Conservation (phyloP, 2,888 invertebrate genomes). For the Tillus elongatus region DNA sequence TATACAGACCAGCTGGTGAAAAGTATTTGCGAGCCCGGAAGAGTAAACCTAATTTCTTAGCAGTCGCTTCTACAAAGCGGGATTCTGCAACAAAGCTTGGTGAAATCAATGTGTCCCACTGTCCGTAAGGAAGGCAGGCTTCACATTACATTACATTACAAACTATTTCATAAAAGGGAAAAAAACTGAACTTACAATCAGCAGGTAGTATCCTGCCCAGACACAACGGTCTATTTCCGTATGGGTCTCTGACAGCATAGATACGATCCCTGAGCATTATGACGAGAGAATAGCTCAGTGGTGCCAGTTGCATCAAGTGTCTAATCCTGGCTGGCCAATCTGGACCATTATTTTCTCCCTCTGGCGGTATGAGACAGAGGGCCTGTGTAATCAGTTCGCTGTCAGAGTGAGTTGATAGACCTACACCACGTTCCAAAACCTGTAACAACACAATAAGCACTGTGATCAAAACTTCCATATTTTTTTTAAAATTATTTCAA, state of each 20-base stretch:
- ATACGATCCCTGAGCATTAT: conserved; percentile 90
- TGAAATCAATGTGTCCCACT: too few relatives aligned
- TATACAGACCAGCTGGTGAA: too few relatives aligned
- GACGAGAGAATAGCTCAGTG: conserved; percentile 90
- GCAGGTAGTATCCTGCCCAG: conserved; percentile 82
- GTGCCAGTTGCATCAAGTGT: conserved; percentile 86
- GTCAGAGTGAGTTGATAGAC: conserved; percentile 91
- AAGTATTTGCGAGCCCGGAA: too few relatives aligned
- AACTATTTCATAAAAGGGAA: too few relatives aligned
- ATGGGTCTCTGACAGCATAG: conserved; percentile 93
- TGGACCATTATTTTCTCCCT: conserved; percentile 76
- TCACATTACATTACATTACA: too few relatives aligned
- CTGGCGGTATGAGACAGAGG: conserved; percentile 82
- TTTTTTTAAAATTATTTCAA: background rate
- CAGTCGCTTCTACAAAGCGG: too few relatives aligned
- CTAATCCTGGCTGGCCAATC: conserved; percentile 90
- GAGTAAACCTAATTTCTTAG: too few relatives aligned
- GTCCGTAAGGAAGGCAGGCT: too few relatives aligned
- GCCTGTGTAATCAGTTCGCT: conserved; percentile 96
- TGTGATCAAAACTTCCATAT: too few relatives aligned
- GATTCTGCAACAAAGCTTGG: too few relatives aligned
- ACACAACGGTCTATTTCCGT: conserved; percentile 94
- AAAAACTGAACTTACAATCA: too few relatives aligned
- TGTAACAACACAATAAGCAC: conserved; percentile 38
- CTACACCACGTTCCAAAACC: conserved; percentile 89